Conservation (phyloP, 1,140 invertebrate species). For the Patella vulgata region DNA sequence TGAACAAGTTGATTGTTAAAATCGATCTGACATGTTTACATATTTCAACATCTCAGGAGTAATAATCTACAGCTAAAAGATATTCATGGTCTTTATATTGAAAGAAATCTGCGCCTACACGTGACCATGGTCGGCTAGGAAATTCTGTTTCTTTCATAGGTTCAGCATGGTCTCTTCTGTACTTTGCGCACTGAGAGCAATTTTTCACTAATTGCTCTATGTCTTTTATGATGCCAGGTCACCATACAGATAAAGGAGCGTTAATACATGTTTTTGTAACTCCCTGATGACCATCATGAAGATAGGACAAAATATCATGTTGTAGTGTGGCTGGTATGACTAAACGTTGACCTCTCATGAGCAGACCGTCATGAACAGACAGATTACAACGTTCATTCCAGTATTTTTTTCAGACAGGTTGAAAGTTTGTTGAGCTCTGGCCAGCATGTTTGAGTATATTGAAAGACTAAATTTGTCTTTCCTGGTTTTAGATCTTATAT, state of each 20-base stretch:
- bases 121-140: no score
- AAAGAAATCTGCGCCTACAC: no score
- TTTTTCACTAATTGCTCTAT: neutral
- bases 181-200: neutral
- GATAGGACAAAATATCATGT: neutral
- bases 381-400: neutral
- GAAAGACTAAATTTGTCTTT: neutral
- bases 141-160: no score
- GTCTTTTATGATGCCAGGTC: neutral
- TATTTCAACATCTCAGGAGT: no score
- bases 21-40: no score
- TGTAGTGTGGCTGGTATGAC: neutral
- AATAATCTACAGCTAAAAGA: no score
- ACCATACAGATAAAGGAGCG: neutral
- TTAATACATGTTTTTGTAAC: neutral
- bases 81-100: no score
- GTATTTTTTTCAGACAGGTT: neutral
- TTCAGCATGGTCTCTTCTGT: neutral
- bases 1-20: no score
- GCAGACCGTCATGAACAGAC: neutral
- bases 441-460: neutral
- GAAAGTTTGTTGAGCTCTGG: neutral
- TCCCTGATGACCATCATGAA: constrained; percentile 16
- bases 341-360: no score
- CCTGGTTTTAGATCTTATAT: no score